Evolutionary conservation across 2,888 invertebrate genomes (phyloP).

Genomic region (Helobdella robusta): DNA sequence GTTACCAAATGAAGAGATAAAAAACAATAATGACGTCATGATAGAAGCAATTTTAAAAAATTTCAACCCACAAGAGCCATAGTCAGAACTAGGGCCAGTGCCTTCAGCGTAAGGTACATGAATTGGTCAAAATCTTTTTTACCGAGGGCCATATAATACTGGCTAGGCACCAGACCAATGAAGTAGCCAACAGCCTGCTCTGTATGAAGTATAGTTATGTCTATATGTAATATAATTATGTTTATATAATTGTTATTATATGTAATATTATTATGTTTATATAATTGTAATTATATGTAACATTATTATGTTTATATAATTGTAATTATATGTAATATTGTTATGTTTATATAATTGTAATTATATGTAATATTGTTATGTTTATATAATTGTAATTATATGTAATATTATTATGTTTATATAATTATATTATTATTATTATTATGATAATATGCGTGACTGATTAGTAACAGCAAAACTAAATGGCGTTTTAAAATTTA

Average conservation of each 20-base stretch:
- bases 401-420: no score
- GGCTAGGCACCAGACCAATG: conserved; percentile 54
- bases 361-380: no score
- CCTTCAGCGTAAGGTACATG: conserved; percentile 42
- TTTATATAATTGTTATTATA: not conserved
- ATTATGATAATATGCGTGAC: no score
- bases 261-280: not conserved
- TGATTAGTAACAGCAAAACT: no score
- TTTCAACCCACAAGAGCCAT: conserved; percentile 48
- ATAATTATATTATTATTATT: no score
- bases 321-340: no score
- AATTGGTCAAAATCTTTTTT: conserved; percentile 51
- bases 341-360: no score
- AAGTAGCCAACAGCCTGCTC: conserved; percentile 54
- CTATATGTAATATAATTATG: not conserved
- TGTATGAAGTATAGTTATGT: conserved; percentile 36
- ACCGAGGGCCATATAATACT: conserved; percentile 53
- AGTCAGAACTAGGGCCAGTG: conserved; percentile 45
- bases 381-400: no score
- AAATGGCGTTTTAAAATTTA: no score
- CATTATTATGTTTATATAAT: no score
- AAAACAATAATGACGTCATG: not conserved
- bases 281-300: no score
- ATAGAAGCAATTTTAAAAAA: conserved; percentile 1
- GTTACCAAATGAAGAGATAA: no score